A percentile compares a stretch with the other conserved stretches of the same genome.
Evolutionary conservation across 2,113 vertebrate species (phyloP).

Genomic region (Clarias batrachus): DNA sequence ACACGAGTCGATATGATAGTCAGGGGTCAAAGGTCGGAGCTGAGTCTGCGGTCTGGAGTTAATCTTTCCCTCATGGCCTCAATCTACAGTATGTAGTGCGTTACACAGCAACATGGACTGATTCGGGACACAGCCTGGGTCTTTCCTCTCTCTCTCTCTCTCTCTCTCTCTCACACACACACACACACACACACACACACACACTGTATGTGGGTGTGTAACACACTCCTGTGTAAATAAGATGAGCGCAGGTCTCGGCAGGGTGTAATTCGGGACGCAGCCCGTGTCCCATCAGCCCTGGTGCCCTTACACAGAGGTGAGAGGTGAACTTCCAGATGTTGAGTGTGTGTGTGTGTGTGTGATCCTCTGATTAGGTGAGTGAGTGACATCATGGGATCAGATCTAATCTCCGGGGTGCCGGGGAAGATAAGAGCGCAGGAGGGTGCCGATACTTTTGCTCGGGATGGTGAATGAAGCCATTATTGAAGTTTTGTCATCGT

Average conservation of each 20-base stretch:
- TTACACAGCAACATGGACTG: background rate
- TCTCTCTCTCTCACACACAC: background rate
- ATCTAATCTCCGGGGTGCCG: background rate
- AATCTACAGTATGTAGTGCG: background rate
- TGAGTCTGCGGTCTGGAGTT: conserved; percentile 7
- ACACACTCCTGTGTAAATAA: background rate
- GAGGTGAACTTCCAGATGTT: background rate
- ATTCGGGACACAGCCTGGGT: background rate
- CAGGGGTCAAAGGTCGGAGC: conserved; percentile 21
- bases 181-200: too few relatives aligned
- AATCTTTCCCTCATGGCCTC: conserved; percentile 19
- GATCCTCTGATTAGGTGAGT: background rate
- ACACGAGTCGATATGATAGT: background rate
- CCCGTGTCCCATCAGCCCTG: background rate
- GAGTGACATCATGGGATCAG: background rate
- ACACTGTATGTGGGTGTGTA: background rate
- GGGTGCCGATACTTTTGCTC: background rate
- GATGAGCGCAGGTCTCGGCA: background rate
- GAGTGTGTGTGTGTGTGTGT: background rate
- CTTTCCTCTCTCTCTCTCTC: background rate
- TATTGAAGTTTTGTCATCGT: background rate
- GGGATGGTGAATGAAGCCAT: background rate
- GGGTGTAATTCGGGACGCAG: background rate
- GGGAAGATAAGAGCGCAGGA: background rate
- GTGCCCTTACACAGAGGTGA: background rate